These are phyloP conservation scores for Podarcis raffonei DNA, from an alignment of 2,113 vertebrate genomes.

Conservation along the genomic window DNA sequence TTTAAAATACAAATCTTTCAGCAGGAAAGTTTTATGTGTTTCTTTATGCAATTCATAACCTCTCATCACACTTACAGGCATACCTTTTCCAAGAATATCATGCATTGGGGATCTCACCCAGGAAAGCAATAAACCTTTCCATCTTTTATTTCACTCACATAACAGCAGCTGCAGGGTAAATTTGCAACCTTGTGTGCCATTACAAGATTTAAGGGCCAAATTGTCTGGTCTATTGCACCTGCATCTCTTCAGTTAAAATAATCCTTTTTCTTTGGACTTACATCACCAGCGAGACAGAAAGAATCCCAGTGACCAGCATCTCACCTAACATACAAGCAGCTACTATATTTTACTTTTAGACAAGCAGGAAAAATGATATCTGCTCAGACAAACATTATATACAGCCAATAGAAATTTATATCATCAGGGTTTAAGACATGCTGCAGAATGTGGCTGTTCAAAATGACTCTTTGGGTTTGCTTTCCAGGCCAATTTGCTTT, in stretches of 20 bases:
- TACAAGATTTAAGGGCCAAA: conserved; percentile 3
- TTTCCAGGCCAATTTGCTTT: not conserved
- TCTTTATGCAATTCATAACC: not conserved
- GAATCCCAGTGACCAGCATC: not conserved
- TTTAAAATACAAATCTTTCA: conserved; percentile 18
- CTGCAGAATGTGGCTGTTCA: not conserved
- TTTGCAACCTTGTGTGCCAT: conserved; percentile 1
- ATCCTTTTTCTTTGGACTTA: not conserved
- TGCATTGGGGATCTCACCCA: not conserved
- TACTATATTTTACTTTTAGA: conserved; percentile 9
- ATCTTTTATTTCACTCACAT: not conserved
- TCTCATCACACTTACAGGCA: not conserved
- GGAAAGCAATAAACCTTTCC: not conserved
- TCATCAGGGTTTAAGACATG: not conserved
- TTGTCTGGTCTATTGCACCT: not conserved
- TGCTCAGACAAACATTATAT: conserved; percentile 31
- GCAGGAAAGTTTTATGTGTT: not conserved
- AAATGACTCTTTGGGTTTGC: not conserved
- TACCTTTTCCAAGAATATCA: not conserved
- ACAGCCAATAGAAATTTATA: conserved; percentile 15
- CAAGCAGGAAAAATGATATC: conserved; percentile 20
- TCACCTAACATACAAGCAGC: not conserved
- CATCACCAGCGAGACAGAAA: not conserved
- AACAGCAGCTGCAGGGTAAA: not conserved
- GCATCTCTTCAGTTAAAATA: not conserved